phyloP scores from a whole-genome alignment of 1,140 invertebrate genomes.

The Chlorops oryzae region DNA sequence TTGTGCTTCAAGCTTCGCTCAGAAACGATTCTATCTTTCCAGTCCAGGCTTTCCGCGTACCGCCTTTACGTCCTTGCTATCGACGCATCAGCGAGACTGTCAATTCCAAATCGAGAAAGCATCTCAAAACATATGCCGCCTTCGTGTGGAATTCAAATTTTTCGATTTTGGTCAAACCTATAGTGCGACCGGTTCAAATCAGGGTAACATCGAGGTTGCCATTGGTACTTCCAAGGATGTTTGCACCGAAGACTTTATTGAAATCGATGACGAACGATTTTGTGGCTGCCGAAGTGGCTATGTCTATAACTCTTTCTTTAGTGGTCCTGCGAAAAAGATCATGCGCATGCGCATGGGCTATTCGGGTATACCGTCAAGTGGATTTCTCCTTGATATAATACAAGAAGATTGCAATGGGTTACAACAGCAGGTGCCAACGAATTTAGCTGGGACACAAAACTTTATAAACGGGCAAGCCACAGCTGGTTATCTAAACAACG shows the following conservation, averaged over 20 bases:
- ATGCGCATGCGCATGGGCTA: slow-evolving; percentile 41
- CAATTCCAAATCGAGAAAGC: slow-evolving; percentile 50
- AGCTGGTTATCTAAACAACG: too few relatives aligned
- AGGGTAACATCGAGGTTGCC: slow-evolving; percentile 13
- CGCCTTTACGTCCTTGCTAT: slow-evolving; percentile 31
- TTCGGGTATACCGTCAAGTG: slow-evolving; percentile 36
- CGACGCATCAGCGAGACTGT: slow-evolving; percentile 47
- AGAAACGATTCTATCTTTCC: slow-evolving; percentile 50
- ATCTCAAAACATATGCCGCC: slow-evolving; percentile 48
- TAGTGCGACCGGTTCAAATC: background rate
- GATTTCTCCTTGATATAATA: slow-evolving; percentile 53
- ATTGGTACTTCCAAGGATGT: slow-evolving; percentile 12
- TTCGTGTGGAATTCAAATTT: slow-evolving; percentile 53
- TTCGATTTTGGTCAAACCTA: slow-evolving; percentile 50
- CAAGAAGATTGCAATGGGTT: slow-evolving; percentile 47
- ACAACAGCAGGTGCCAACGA: too few relatives aligned
- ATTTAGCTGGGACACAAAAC: too few relatives aligned
- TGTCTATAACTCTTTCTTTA: slow-evolving; percentile 42
- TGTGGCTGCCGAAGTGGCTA: slow-evolving; percentile 55
- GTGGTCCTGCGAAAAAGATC: slow-evolving; percentile 34
- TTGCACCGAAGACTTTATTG: slow-evolving; percentile 51
- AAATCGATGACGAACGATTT: slow-evolving; percentile 52
- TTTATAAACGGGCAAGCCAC: too few relatives aligned
- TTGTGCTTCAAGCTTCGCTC: slow-evolving; percentile 48
- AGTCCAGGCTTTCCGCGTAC: slow-evolving; percentile 54